Percentiles rank a stretch among this genome's conserved stretches.
Evolutionary conservation across 2,113 vertebrate species (phyloP).

Genomic region (Peromyscus californicus): DNA sequence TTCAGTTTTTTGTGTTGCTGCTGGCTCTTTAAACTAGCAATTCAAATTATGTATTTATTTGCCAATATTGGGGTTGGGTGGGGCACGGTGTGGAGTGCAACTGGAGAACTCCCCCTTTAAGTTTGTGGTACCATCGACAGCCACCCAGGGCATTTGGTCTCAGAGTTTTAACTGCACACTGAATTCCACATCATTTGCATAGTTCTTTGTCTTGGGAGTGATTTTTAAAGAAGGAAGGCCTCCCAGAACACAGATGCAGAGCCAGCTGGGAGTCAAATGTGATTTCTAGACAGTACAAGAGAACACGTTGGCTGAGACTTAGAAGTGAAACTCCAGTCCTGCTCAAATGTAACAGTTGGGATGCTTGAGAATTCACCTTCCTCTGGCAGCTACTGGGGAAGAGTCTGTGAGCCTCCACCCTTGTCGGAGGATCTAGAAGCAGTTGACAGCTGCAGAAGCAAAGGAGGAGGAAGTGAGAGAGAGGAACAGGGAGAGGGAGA

Average conservation of each 20-base stretch:
- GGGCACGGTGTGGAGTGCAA: rapidly evolving
- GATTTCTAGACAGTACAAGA: constrained; percentile 43
- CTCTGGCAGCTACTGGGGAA: neutral
- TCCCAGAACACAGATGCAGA: constrained; percentile 84
- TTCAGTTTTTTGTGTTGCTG: neutral
- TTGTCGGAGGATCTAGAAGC: neutral
- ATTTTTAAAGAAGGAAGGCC: constrained; percentile 14
- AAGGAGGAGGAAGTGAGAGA: neutral
- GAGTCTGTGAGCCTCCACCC: neutral
- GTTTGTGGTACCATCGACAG: neutral
- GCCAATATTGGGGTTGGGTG: neutral
- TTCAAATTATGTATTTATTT: neutral
- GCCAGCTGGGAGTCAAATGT: constrained; percentile 68
- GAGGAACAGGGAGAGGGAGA: neutral
- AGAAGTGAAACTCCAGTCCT: neutral
- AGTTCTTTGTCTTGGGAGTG: constrained; percentile 25
- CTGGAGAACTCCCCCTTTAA: neutral
- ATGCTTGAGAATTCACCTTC: neutral
- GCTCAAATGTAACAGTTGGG: neutral
- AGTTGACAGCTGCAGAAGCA: neutral
- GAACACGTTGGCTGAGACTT: constrained; percentile 37
- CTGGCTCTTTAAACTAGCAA: neutral
- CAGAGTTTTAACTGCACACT: neutral
- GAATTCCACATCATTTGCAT: neutral
- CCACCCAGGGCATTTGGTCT: neutral